Conservation (phyloP, 1,140 invertebrate species). For the Linepithema humile region DNA sequence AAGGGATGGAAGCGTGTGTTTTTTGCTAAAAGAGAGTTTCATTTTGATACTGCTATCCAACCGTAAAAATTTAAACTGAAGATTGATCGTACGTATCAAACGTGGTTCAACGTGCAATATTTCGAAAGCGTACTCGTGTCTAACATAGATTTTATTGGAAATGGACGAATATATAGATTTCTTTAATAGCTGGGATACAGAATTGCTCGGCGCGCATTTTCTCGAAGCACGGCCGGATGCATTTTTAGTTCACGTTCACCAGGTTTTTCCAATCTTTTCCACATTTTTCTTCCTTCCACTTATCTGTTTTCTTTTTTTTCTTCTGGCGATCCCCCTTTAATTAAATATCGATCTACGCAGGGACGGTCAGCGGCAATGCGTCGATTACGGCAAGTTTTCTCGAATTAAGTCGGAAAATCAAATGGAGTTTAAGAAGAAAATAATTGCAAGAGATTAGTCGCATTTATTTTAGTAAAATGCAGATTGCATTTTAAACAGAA, state of each 20-base stretch:
- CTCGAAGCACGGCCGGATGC: constrained; percentile 41
- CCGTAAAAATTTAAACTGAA: constrained; percentile 41
- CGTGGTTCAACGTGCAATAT: constrained; percentile 28
- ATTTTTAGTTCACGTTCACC: constrained; percentile 51
- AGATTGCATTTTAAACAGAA: constrained; percentile 18
- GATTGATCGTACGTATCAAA: constrained; percentile 42
- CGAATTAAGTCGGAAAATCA: constrained; percentile 52
- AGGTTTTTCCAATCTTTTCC: constrained; percentile 55
- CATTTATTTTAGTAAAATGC: constrained; percentile 36
- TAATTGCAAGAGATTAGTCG: constrained; percentile 51
- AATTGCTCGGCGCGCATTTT: constrained; percentile 48
- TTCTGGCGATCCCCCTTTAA: constrained; percentile 20
- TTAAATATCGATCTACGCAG: constrained; percentile 38
- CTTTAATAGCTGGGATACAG: constrained; percentile 49
- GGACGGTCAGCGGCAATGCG: constrained; percentile 3
- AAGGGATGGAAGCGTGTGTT: not conserved
- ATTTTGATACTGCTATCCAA: not conserved
- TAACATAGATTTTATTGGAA: constrained; percentile 54
- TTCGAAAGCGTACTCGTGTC: constrained; percentile 48
- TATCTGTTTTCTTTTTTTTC: constrained; percentile 56
- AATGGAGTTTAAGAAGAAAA: constrained; percentile 44
- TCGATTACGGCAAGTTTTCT: constrained; percentile 51
- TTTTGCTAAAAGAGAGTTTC: not conserved
- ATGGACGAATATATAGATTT: constrained; percentile 47
- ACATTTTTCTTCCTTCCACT: constrained; percentile 53